Conservation (phyloP, 2,888 invertebrate genomes). For the Timema cristinae region DNA sequence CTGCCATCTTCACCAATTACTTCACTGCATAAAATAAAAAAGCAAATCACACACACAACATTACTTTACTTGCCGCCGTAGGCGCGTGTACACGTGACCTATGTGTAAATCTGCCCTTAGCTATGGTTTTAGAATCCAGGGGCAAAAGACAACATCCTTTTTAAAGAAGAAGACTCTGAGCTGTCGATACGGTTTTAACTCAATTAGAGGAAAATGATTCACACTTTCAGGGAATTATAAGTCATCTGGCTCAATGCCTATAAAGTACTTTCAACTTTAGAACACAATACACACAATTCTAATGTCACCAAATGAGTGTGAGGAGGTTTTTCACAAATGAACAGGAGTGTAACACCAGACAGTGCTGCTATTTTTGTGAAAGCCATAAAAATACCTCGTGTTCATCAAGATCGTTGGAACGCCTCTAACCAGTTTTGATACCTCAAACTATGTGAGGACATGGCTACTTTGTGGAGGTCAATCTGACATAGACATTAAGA, state of each 20-base stretch:
- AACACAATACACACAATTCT: constrained; percentile 12
- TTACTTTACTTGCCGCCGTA: too few species aligned
- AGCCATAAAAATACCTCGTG: neutral
- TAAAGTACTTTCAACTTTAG: neutral
- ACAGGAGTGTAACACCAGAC: constrained; percentile 5
- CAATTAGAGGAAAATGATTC: constrained; percentile 2
- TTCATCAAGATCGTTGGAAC: constrained; percentile 16
- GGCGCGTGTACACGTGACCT: too few species aligned
- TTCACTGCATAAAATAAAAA: too few species aligned
- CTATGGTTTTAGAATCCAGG: too few species aligned
- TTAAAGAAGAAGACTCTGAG: neutral
- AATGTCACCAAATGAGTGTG: constrained; percentile 11
- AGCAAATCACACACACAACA: too few species aligned
- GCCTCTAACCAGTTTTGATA: neutral
- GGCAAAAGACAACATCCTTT: neutral
- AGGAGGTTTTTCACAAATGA: constrained; percentile 1
- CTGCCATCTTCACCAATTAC: too few species aligned
- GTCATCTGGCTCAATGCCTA: constrained; percentile 2
- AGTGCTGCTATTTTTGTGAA: constrained; percentile 5
- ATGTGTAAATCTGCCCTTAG: too few species aligned
- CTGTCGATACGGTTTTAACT: neutral
- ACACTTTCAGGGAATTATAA: neutral
- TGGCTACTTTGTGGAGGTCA: constrained; percentile 7
- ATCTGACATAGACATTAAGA: constrained; percentile 13
- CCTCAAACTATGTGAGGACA: neutral